Percentiles rank a stretch among this genome's conserved stretches.
Evolutionary conservation across 2,797 vertebrate species (phyloP).

Genomic region (Enteromius paludinosus): DNA sequence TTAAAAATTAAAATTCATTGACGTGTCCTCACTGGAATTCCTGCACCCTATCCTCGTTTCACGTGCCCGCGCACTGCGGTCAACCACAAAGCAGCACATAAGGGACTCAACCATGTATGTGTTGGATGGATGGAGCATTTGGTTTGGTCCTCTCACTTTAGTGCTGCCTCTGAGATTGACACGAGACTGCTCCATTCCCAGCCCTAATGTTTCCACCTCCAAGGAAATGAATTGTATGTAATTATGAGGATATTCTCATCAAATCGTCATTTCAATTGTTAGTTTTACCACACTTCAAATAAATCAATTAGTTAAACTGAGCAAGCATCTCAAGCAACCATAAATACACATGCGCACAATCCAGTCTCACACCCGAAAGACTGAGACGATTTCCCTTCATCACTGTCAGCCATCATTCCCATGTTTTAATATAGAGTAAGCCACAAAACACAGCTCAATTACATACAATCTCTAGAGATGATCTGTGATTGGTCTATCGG

Average conservation of each 20-base stretch:
- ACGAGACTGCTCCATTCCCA: slow-evolving; percentile 71
- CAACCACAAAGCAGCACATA: slow-evolving; percentile 55
- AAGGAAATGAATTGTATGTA: slow-evolving; percentile 82
- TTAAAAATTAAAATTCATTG: background rate
- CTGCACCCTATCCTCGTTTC: slow-evolving; percentile 26
- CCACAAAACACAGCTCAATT: slow-evolving; percentile 69
- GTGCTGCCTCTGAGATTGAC: slow-evolving; percentile 64
- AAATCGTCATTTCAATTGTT: slow-evolving; percentile 75
- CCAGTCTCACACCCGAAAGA: slow-evolving; percentile 55
- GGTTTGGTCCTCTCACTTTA: slow-evolving; percentile 36
- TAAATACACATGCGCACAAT: slow-evolving; percentile 39
- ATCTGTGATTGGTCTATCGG: slow-evolving; percentile 79
- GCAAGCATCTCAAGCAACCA: slow-evolving; percentile 60
- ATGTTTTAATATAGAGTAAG: slow-evolving; percentile 50
- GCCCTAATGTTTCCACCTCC: slow-evolving; percentile 76
- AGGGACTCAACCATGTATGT: slow-evolving; percentile 44
- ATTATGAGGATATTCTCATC: slow-evolving; percentile 77
- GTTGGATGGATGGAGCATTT: slow-evolving; percentile 65
- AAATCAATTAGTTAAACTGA: slow-evolving; percentile 80
- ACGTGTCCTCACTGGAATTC: slow-evolving; percentile 24
- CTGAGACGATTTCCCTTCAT: slow-evolving; percentile 20
- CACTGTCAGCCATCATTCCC: slow-evolving; percentile 55
- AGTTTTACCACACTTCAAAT: slow-evolving; percentile 80
- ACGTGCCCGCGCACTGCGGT: slow-evolving; percentile 11
- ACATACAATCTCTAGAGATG: slow-evolving; percentile 73